Evolutionary conservation across 1,140 invertebrate genomes (phyloP).

Genomic region (Drosophila nikananu): DNA sequence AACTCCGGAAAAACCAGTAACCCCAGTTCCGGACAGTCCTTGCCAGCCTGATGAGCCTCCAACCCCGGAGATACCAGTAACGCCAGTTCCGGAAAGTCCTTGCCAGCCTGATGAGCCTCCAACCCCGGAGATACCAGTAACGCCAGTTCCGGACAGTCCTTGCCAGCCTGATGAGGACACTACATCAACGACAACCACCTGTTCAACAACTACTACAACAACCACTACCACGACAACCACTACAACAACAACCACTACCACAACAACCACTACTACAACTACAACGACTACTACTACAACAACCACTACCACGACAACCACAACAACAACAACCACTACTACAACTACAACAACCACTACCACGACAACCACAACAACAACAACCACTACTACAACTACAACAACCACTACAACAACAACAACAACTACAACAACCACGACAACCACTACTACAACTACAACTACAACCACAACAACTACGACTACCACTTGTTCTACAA

Average conservation of each 20-base stretch:
- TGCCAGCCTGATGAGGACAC: slow-evolving; percentile 6
- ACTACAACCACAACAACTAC: neutral
- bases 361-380: too few species aligned
- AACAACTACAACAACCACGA: neutral
- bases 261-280: too few species aligned
- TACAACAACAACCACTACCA: too few species aligned
- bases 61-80: slow-evolving; percentile 1
- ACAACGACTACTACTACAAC: too few species aligned
- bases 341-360: too few species aligned
- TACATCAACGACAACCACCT: slow-evolving; percentile 16
- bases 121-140: neutral
- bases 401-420: neutral
- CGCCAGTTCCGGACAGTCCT: neutral
- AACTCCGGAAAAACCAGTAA: neutral
- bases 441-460: neutral
- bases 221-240: too few species aligned
- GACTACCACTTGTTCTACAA: neutral
- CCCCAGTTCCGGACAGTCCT: neutral
- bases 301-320: too few species aligned
- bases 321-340: too few species aligned
- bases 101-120: neutral
- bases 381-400: too few species aligned
- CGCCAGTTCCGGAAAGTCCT: neutral
- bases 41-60: slow-evolving; percentile 1
- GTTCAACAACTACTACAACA: slow-evolving; percentile 7